These are phyloP conservation scores for Cephalopachus bancanus DNA, from an alignment of 2,797 vertebrate genomes.

Conservation along the genomic window DNA sequence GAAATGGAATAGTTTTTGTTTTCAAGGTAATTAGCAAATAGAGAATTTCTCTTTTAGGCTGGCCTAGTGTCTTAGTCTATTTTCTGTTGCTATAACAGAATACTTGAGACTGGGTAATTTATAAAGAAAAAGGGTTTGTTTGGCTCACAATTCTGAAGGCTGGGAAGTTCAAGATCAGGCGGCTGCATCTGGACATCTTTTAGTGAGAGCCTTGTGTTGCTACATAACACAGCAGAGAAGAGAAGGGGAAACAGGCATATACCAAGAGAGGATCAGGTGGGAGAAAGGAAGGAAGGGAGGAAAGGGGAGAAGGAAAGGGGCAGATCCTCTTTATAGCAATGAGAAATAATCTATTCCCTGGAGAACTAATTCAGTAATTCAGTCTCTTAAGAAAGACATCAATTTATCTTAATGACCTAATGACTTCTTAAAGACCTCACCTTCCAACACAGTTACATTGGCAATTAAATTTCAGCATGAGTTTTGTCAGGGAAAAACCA, in stretches of 20 bases:
- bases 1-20: neutral
- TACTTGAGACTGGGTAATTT: neutral
- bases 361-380: neutral
- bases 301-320: neutral
- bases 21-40: conserved; percentile 7
- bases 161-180: neutral
- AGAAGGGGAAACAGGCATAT: neutral
- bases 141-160: neutral
- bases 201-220: neutral
- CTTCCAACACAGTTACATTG: neutral
- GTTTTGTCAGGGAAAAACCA: neutral
- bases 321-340: neutral
- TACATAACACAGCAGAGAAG: neutral
- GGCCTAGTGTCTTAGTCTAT: neutral
- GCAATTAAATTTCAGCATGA: no score
- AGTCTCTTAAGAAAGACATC: neutral
- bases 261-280: neutral
- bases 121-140: neutral
- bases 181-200: neutral
- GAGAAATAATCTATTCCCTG: neutral
- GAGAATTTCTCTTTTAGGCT: neutral
- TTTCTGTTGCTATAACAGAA: neutral
- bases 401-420: neutral
- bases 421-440: neutral
- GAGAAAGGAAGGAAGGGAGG: no score